Base-by-base conservation (phyloP, 1,140 invertebrate species). In the Anastatus disparis region DNA sequence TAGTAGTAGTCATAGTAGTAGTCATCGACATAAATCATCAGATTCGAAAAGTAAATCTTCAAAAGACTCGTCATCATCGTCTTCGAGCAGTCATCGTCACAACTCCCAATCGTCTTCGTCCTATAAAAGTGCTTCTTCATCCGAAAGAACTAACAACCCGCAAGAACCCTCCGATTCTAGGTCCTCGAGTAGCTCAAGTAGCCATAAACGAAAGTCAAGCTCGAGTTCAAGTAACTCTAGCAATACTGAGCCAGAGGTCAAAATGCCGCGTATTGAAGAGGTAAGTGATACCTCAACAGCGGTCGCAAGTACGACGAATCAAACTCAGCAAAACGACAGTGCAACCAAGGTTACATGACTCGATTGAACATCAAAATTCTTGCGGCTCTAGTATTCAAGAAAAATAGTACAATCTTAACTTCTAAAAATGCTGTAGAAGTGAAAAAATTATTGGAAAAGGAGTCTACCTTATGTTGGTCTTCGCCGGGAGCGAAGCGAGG, bases 121-220 rank as follows among this genome's bases (percentile, higher is more conserved):
- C 15, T 74, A 78, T 20, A 79, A 79, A 55, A 72, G 76, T 48
- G 74, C 75, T 4, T 67, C 59, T 22, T 35, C 68, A 3, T 50
- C 40, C 4, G 64, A 74, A 24, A 65, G 38, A 20, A 69, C 55
- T 12, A 31, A 17, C 9, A 58, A 67, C 46, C 17, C 53, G 15
- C 40, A 17, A 9, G 55, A 59, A 17, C 40, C 42, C 1, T 75
- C 74, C 2, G 24, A 4, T 24, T 52, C 56, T 61, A 31, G 55
- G 15, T 69, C 56, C 3, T 52, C 66, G 31, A 68, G 27, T 8
- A 44, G 29, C 22, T 58, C 40, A 0, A 52, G 55, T 24, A 26
- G 9, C 7, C 76, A 75, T 29, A 83, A 83, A 59, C 73, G 77
- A 6, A 83, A 83, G 59, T 69, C 75, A 1, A 79, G 74, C 20